These are phyloP conservation scores for Tokudaia tokunoshimensis DNA, from an alignment of 2,797 vertebrate genomes.

Conservation along the genomic window DNA sequence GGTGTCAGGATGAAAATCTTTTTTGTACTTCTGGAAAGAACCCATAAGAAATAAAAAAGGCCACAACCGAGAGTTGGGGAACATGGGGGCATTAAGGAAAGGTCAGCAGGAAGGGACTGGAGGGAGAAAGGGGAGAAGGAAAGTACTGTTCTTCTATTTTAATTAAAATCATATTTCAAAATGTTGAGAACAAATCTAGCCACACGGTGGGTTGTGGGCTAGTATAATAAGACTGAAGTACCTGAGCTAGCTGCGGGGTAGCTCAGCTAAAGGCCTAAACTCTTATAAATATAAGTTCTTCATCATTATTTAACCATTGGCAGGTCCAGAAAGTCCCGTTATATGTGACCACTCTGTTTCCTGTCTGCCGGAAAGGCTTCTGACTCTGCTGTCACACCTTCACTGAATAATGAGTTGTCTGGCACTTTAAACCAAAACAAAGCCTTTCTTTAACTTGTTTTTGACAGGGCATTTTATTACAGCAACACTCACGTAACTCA, in stretches of 20 bases:
- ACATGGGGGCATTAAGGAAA: neutral
- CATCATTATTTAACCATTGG: neutral
- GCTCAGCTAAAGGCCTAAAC: neutral
- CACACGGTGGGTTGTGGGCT: too few species aligned
- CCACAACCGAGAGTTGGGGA: neutral
- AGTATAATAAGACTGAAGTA: neutral
- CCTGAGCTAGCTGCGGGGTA: neutral
- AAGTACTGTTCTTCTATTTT: neutral
- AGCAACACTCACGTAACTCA: neutral
- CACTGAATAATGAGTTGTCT: neutral
- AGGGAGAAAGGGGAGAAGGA: neutral
- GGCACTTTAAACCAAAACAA: neutral
- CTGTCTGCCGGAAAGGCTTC: neutral
- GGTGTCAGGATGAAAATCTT: neutral
- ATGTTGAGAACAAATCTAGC: neutral
- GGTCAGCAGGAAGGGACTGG: neutral
- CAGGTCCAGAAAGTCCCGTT: neutral
- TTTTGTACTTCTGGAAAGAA: neutral
- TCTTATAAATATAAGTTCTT: neutral
- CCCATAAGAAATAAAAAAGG: neutral
- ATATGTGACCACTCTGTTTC: neutral
- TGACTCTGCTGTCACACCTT: too few species aligned
- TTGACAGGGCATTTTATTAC: neutral
- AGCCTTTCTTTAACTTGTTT: neutral
- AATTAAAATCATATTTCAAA: neutral